Evolutionary conservation across 2,113 vertebrate species (phyloP), one percentile per base, ranked within the genome.

Genomic region (Phyllostomus discolor): DNA sequence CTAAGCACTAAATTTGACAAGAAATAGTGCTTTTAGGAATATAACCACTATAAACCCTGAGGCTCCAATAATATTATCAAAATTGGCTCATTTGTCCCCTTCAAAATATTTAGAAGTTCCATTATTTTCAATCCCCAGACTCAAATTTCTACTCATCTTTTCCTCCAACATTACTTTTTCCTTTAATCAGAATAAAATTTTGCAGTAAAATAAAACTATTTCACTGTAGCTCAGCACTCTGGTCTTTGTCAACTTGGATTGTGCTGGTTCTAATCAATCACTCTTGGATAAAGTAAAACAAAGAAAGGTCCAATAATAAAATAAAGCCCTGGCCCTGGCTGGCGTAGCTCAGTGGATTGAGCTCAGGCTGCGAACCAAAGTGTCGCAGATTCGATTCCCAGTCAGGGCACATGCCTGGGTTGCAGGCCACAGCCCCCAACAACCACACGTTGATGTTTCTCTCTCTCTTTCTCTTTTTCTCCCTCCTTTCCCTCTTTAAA

Each of bases 241-340:
- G 70, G 41, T 80, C 81, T 89, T 82, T 48, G 43, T 84, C 38
- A 90, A n/a, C 35, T 79, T 75, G 57, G 38, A 57, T 31, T 73
- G n/a, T 50, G 48, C 67, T 79, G n/a, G 50, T 79, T 82, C 57
- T 95, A 93, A 82, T 43, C 28, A 73, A 78, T 35, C 31, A 95
- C 10, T 87, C 33, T 80, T 82, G 43, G 79, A 82, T 73, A 90
- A 97, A 92, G 81, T 54, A 80, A n/a, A 89, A 90, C 52, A 50
- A 95, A 78, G 33, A 78, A 90, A 86, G 48, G 35, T 31, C 28
- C 66, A 82, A 35, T 62, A 95, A 80, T 90, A 85, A 95, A 92
- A 84, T 48, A 69, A 80, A 81, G 89, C 33, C 22, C 20, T 57
- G 24, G 78, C 38, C 38, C 38, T 41, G 38, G 38, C 38, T 41